Evolutionary conservation across 2,888 invertebrate genomes (phyloP).

Genomic region (Bhutanitis thaidina): DNA sequence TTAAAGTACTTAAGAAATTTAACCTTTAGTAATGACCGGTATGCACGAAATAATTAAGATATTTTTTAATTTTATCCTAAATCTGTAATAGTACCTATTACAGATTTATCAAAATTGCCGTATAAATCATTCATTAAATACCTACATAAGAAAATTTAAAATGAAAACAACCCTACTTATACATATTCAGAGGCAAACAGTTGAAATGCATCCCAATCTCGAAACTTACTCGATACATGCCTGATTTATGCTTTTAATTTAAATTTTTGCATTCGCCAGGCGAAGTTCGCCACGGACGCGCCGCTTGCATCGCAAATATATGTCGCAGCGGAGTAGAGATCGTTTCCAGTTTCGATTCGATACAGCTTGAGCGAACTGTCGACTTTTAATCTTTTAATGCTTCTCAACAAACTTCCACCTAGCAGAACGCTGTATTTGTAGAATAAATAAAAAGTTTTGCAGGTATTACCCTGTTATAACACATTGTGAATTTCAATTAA

Average conservation of each 20-base stretch:
- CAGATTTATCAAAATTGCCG: too few species aligned
- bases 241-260: conserved; percentile 82
- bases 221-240: conserved; percentile 76
- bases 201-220: conserved; percentile 72
- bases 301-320: conserved; percentile 77
- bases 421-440: conserved; percentile 33
- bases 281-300: conserved; percentile 73
- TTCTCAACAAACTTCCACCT: conserved; percentile 68
- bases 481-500: too few species aligned
- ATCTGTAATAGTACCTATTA: too few species aligned
- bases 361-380: conserved; percentile 69
- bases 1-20: conserved; percentile 26
- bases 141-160: conserved; percentile 19
- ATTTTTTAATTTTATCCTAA: too few species aligned
- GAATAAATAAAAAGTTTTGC: neutral
- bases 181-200: conserved; percentile 52
- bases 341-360: conserved; percentile 68
- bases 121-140: too few species aligned
- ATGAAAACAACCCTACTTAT: conserved; percentile 41
- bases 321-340: conserved; percentile 65
- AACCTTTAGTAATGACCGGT: conserved; percentile 18
- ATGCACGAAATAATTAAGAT: neutral
- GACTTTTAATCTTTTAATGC: conserved; percentile 79
- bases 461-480: too few species aligned
- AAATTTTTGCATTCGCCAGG: conserved; percentile 79